Conservation (phyloP, 2,888 invertebrate species). For the Coleophora deauratella region DNA sequence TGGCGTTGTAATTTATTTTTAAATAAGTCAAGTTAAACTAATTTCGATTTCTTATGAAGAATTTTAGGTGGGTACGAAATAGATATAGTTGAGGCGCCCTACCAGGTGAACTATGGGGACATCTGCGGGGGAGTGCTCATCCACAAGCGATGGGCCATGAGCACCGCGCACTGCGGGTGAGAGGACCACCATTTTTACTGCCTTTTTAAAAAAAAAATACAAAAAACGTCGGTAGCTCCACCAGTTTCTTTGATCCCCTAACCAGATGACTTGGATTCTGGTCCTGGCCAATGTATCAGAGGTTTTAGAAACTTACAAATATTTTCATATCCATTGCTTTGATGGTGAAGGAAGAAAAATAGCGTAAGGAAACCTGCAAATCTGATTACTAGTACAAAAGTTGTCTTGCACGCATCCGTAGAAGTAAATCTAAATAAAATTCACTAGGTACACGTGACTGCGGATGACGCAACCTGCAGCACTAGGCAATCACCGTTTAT, state of each 20-base stretch:
- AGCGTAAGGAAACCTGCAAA: too few species aligned
- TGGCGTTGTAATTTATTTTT: too few species aligned
- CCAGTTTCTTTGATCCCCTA: background rate
- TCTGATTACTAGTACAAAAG: too few species aligned
- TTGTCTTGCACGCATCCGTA: too few species aligned
- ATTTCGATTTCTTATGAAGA: slow-evolving; percentile 18
- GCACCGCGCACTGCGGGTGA: slow-evolving; percentile 58
- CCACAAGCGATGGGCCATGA: slow-evolving; percentile 40
- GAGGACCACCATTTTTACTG: slow-evolving; percentile 6
- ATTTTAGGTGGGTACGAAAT: slow-evolving; percentile 47
- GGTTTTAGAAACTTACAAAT: too few species aligned
- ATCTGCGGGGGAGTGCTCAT: slow-evolving; percentile 49
- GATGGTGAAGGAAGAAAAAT: too few species aligned
- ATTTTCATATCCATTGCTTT: too few species aligned
- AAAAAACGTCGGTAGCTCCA: background rate
- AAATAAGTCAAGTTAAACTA: too few species aligned
- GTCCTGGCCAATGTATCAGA: background rate
- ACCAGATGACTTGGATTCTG: background rate
- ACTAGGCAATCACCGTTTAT: too few species aligned
- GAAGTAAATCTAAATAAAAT: too few species aligned
- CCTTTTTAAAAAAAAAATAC: background rate
- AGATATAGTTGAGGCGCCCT: slow-evolving; percentile 37
- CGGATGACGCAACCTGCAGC: too few species aligned
- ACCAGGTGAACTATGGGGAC: slow-evolving; percentile 51
- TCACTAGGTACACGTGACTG: too few species aligned